Evolutionary conservation across 2,113 vertebrate species (phyloP).

Genomic region (Eretmochelys imbricata): DNA sequence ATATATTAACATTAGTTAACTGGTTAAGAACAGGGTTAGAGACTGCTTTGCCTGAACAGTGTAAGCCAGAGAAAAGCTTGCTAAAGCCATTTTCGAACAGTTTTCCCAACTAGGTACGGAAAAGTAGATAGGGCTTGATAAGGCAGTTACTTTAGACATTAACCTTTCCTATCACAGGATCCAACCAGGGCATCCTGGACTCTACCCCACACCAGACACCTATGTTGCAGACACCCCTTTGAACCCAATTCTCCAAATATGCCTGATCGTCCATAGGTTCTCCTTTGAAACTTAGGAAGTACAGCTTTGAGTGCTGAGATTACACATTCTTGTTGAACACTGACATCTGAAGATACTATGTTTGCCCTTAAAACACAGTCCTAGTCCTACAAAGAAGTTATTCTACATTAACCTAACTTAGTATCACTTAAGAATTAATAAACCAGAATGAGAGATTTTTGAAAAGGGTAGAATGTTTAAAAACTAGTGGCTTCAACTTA

Average conservation of each 20-base stretch:
- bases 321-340: slow-evolving; percentile 35
- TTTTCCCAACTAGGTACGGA: neutral
- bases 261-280: neutral
- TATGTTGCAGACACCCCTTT: rapidly evolving
- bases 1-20: neutral
- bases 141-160: too few relatives aligned
- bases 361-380: slow-evolving; percentile 48
- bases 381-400: neutral
- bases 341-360: neutral
- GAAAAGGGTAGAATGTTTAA: neutral
- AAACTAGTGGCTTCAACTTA: neutral
- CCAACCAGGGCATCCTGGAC: neutral
- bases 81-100: neutral
- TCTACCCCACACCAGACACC: neutral
- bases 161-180: neutral
- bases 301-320: slow-evolving; percentile 15
- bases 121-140: rapidly evolving
- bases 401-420: neutral
- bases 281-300: neutral
- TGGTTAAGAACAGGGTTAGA: neutral
- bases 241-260: neutral
- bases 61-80: neutral
- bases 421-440: neutral
- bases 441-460: neutral
- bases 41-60: neutral